These are phyloP conservation scores for Litoditis marina DNA, from an alignment of 2,888 invertebrate genomes.

Conservation along the genomic window DNA sequence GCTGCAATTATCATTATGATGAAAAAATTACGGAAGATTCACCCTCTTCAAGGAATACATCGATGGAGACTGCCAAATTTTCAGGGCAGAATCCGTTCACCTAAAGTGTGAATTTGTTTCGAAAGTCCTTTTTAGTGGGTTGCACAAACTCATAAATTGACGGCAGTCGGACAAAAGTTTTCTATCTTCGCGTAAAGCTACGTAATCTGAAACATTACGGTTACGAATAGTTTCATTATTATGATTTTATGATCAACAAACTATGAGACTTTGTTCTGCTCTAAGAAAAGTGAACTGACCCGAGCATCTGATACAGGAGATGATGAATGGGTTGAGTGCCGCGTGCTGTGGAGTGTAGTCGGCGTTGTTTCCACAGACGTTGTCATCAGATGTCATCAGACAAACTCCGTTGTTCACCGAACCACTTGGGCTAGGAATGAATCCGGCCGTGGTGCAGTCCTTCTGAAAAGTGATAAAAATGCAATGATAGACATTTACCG, in stretches of 20 bases:
- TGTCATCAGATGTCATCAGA: conserved; percentile 53
- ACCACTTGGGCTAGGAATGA: conserved; percentile 55
- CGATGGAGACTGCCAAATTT: too few species aligned
- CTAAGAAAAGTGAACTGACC: conserved; percentile 36
- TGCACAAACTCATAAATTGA: too few species aligned
- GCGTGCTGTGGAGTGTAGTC: conserved; percentile 57
- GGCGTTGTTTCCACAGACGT: conserved; percentile 42
- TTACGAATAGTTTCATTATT: too few species aligned
- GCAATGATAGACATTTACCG: neutral
- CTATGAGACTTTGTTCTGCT: too few species aligned
- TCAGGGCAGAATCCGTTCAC: too few species aligned
- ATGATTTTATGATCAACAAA: neutral
- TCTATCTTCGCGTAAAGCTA: too few species aligned
- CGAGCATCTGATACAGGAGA: conserved; percentile 59
- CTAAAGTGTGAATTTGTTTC: too few species aligned
- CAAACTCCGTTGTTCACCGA: conserved; percentile 56
- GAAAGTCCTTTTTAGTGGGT: too few species aligned
- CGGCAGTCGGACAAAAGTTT: too few species aligned
- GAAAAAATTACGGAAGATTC: neutral
- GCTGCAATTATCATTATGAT: conserved; percentile 23
- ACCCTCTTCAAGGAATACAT: too few species aligned
- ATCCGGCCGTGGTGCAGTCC: conserved; percentile 57
- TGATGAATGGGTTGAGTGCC: conserved; percentile 56
- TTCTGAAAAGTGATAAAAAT: conserved; percentile 27
- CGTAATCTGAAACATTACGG: too few species aligned